Base-by-base conservation (phyloP, 1,140 invertebrate species). In the Drosophila willistoni region DNA sequence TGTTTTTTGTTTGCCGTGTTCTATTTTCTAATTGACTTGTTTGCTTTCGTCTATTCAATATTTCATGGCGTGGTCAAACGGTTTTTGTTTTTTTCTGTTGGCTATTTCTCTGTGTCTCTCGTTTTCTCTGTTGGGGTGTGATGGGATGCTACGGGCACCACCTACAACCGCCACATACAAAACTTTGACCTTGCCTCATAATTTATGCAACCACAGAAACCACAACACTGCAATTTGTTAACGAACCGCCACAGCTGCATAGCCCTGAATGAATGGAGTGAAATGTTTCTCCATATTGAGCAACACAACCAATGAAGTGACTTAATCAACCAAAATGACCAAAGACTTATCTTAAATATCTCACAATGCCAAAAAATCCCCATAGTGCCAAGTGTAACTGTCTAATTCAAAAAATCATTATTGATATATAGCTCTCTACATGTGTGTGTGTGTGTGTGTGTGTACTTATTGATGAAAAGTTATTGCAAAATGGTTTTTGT, bases 191-290 rank as follows among this genome's bases (percentile, higher is more conserved):
- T 62, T 69, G 74, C 71, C 59, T 63, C 56, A 59, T 59, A 77
- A 73, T 77, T 71, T 67, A 77, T 77, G 71, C 62, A 64, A 36
- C 69, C 62, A 61, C 69, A 66, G 67, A 77, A 77, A 71, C 75
- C 75, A 63, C 75, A 67, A 64, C 71, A 61, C 47, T 77, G 71
- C 75, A 74, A 77, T 77, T 77, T 74, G 75, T 77, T 77, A 77
- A 62, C 44, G 41, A 68, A 68, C 10, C 14, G 56, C 33, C 56
- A 47, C 70, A 70, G 44, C 19, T 51, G 44, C 44, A 51, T 19
- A 51, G 17, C 44, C 17, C 68, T 19, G 14, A 71, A 77, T 54
- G 33, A 7, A 77, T 54, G 33, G 13, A 12, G 12, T 39, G 33
- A 12, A 19, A 42, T 12, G 33, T 14, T 51, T 22, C 60, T 55